Conservation (phyloP, 2,113 vertebrate genomes). For the Tenrec ecaudatus region DNA sequence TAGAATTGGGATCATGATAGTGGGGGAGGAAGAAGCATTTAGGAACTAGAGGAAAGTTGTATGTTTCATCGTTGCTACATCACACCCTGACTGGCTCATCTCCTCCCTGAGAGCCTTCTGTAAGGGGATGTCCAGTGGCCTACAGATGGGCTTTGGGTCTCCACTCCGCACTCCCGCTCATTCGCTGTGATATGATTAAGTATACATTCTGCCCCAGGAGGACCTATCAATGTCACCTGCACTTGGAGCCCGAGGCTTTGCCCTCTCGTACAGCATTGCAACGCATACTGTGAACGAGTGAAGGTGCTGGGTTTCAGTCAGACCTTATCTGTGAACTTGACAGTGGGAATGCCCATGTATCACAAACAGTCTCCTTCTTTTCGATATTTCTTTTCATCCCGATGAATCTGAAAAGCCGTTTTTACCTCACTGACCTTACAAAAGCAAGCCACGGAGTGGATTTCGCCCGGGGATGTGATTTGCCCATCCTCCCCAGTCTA, state of each 20-base stretch:
- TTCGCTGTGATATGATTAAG: no score
- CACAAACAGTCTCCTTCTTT: not conserved
- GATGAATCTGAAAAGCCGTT: not conserved
- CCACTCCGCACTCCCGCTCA: no score
- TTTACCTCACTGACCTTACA: not conserved
- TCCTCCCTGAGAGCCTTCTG: no score
- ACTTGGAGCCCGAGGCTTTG: not conserved
- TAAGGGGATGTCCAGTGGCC: no score
- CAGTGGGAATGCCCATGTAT: not conserved
- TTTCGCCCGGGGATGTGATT: fast-evolving
- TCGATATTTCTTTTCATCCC: not conserved
- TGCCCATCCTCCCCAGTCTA: not conserved
- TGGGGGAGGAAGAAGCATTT: no score
- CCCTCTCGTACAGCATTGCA: no score
- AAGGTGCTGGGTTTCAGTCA: not conserved
- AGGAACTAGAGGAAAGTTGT: no score
- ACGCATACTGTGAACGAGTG: not conserved
- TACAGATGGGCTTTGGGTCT: no score
- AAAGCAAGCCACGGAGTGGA: fast-evolving
- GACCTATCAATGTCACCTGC: not conserved
- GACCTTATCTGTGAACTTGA: not conserved
- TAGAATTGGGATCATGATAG: no score
- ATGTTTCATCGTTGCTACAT: no score
- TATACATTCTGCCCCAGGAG: not conserved
- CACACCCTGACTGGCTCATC: no score